A percentile compares a stretch with the other conserved stretches of the same genome.
phyloP scores from a whole-genome alignment of 1,140 invertebrate species.

The Drosophila pseudoobscura region DNA sequence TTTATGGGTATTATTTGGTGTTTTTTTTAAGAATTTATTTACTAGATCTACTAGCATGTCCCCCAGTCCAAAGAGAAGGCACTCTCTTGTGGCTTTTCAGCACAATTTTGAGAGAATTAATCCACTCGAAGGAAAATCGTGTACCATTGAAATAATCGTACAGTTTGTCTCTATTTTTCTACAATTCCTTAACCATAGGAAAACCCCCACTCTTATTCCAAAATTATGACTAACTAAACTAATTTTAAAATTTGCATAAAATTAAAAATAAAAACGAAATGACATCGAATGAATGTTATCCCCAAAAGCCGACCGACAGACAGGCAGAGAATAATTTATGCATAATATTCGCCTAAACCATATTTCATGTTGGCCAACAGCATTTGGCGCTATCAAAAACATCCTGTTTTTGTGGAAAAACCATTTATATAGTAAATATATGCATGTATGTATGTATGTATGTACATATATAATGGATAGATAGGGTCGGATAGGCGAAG shows the following conservation, averaged over 20 bases:
- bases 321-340: constrained; percentile 37
- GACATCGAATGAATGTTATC: constrained; percentile 23
- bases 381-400: constrained; percentile 49
- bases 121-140: too few species aligned
- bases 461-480: constrained; percentile 27
- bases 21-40: too few species aligned
- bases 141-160: too few species aligned
- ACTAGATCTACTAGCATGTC: too few species aligned
- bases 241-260: constrained; percentile 3
- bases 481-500: background rate
- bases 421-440: constrained; percentile 41
- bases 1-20: too few species aligned
- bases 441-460: constrained; percentile 21
- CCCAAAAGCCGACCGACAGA: constrained; percentile 20
- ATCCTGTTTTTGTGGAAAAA: constrained; percentile 52
- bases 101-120: too few species aligned
- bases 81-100: too few species aligned
- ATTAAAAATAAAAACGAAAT: background rate
- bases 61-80: too few species aligned
- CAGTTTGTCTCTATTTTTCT: too few species aligned
- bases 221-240: too few species aligned
- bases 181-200: too few species aligned
- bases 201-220: too few species aligned
- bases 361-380: constrained; percentile 47
- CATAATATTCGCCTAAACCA: constrained; percentile 48